Conservation (phyloP, 2,113 vertebrate genomes). For the Gasterosteus aculeatus region DNA sequence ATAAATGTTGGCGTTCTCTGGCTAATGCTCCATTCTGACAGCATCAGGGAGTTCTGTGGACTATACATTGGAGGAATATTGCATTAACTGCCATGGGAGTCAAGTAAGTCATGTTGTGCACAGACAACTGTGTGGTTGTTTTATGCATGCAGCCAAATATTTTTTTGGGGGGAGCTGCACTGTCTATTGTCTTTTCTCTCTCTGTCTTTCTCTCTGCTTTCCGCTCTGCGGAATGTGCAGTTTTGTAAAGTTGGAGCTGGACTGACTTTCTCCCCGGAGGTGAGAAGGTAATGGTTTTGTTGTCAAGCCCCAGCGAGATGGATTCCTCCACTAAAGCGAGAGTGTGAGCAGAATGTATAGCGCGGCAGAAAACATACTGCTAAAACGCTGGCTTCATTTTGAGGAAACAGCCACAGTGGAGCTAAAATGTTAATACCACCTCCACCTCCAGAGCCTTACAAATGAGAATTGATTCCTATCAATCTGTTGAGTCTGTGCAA, state of each 20-base stretch:
- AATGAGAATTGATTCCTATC: constrained; percentile 67
- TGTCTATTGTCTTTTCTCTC: constrained; percentile 30
- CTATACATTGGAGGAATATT: constrained; percentile 30
- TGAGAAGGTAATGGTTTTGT: constrained; percentile 75
- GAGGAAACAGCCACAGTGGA: constrained; percentile 48
- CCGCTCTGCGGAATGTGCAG: constrained; percentile 56
- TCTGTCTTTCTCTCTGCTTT: constrained; percentile 43
- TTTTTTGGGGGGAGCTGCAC: constrained; percentile 8
- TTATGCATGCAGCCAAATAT: constrained; percentile 9
- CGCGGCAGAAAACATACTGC: constrained; percentile 39
- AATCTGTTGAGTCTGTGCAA: constrained; percentile 72
- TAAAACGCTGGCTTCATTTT: constrained; percentile 57
- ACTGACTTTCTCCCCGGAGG: constrained; percentile 71
- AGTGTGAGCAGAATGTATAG: constrained; percentile 72
- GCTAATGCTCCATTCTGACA: constrained; percentile 56
- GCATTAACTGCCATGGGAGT: constrained; percentile 66
- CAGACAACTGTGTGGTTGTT: constrained; percentile 33
- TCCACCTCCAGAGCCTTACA: constrained; percentile 54
- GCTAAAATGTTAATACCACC: constrained; percentile 60
- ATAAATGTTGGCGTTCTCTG: constrained; percentile 38
- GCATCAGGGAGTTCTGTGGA: constrained; percentile 52
- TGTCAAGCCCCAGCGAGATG: constrained; percentile 71
- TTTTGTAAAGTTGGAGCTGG: constrained; percentile 63
- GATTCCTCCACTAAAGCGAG: constrained; percentile 60
- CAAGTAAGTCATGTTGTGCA: constrained; percentile 68